These are phyloP conservation scores for Catagonus wagneri DNA, from an alignment of 2,113 vertebrate species.

Conservation along the genomic window DNA sequence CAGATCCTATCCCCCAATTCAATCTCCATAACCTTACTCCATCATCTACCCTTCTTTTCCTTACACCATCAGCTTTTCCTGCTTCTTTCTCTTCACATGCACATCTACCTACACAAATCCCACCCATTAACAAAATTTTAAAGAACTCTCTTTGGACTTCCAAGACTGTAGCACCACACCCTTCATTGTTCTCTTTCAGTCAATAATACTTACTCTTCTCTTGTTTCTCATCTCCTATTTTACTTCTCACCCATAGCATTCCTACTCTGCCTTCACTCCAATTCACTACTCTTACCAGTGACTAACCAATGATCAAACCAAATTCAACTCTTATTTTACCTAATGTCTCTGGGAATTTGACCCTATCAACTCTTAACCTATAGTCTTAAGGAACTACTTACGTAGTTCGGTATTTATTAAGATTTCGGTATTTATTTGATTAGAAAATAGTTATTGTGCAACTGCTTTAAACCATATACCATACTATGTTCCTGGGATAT, in stretches of 20 bases:
- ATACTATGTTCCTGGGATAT: neutral
- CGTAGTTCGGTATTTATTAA: constrained; percentile 33
- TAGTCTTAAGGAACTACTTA: constrained; percentile 16
- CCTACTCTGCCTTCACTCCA: neutral
- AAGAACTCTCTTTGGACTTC: neutral
- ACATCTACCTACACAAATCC: neutral
- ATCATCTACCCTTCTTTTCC: neutral
- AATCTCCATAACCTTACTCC: neutral
- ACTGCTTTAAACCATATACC: neutral
- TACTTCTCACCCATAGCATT: neutral
- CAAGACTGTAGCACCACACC: neutral
- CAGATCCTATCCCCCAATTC: neutral
- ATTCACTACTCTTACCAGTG: neutral
- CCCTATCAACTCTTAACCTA: neutral
- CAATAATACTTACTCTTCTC: neutral
- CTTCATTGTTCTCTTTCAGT: neutral
- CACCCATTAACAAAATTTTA: neutral
- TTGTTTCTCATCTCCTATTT: neutral
- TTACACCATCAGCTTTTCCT: neutral
- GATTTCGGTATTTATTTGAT: constrained; percentile 24
- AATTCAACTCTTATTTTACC: constrained; percentile 4
- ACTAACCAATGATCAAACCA: neutral
- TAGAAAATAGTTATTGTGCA: constrained; percentile 29
- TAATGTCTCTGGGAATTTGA: constrained; percentile 14
- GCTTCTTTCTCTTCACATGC: neutral